These are phyloP conservation scores for Phalloptychus januarius DNA, from an alignment of 2,797 vertebrate genomes.

Conservation along the genomic window DNA sequence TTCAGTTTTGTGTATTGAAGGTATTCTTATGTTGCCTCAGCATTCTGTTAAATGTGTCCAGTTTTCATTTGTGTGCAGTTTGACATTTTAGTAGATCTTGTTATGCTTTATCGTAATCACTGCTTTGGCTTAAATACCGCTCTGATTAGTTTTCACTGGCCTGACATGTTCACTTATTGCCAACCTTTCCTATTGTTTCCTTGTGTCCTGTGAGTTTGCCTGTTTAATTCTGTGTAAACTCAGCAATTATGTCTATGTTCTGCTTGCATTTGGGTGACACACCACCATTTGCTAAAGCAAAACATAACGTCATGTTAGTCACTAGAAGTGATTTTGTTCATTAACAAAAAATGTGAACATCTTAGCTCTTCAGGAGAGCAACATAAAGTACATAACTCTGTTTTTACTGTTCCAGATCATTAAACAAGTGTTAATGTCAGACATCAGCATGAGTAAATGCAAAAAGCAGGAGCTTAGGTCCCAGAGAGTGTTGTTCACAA, in stretches of 20 bases:
- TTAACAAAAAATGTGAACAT: background rate
- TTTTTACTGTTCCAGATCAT: background rate
- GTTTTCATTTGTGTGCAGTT: background rate
- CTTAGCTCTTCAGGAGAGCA: background rate
- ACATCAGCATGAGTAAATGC: background rate
- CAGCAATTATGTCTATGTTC: background rate
- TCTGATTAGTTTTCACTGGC: background rate
- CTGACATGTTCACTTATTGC: background rate
- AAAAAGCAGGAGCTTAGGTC: background rate
- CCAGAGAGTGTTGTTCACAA: background rate
- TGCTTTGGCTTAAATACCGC: background rate
- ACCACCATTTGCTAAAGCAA: background rate
- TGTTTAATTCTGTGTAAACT: background rate
- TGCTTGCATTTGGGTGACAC: background rate
- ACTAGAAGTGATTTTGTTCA: background rate
- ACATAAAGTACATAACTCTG: background rate
- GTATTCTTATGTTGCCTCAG: background rate
- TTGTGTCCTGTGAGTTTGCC: background rate
- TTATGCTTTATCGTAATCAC: background rate
- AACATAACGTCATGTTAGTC: background rate
- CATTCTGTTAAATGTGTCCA: background rate
- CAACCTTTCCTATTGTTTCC: background rate
- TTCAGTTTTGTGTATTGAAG: background rate
- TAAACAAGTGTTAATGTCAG: background rate
- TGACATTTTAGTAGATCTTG: background rate